These are phyloP conservation scores for Dicrurus megarhynchus DNA, from an alignment of 2,113 vertebrate species.

Conservation along the genomic window DNA sequence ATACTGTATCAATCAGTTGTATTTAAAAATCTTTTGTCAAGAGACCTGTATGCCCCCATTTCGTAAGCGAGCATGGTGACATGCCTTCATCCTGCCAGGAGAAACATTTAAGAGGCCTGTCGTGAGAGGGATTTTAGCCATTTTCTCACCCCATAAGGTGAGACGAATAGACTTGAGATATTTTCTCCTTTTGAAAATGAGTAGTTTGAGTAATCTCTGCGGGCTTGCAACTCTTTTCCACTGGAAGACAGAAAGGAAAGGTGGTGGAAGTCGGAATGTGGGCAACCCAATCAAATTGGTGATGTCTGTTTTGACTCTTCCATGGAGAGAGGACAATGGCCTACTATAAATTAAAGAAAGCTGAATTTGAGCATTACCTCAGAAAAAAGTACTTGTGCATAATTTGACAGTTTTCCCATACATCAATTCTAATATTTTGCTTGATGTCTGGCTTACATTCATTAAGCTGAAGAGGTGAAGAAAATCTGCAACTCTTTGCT, in stretches of 20 bases:
- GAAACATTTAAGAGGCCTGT: not conserved
- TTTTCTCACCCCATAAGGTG: not conserved
- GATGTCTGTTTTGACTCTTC: not conserved
- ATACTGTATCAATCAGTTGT: not conserved
- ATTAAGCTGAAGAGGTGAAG: not conserved
- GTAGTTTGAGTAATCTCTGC: not conserved
- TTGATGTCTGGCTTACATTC: not conserved
- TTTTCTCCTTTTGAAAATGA: not conserved
- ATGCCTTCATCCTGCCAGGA: not conserved
- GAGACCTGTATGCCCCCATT: not conserved
- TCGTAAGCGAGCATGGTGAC: not conserved
- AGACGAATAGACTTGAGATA: not conserved
- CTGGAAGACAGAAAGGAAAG: not conserved
- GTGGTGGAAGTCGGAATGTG: not conserved
- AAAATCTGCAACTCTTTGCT: not conserved
- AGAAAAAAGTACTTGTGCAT: not conserved
- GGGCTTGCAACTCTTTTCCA: not conserved
- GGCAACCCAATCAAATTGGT: not conserved
- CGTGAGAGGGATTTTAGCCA: not conserved
- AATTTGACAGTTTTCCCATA: not conserved
- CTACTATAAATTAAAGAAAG: not conserved
- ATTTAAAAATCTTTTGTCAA: not conserved
- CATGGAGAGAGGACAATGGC: not conserved
- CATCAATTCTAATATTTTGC: not conserved
- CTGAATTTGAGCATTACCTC: not conserved